Base-by-base conservation (phyloP, 2,797 vertebrate genomes). In the Periophthalmus magnuspinnatus region DNA sequence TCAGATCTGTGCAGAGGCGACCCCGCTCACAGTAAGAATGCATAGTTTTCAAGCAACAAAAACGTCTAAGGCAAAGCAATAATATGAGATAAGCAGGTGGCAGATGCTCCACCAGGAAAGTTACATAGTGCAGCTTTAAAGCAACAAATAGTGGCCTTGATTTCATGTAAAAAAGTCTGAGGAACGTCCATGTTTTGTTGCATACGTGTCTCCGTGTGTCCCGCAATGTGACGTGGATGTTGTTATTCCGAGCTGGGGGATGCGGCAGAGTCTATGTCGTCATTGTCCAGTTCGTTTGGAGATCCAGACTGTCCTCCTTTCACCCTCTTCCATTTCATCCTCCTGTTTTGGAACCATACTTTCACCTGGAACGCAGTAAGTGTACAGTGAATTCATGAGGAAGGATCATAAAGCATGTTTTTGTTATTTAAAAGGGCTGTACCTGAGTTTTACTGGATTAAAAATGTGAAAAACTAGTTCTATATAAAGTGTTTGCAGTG, bases 311-410 rank as follows among this genome's bases (percentile, higher is more conserved):
- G 96, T 57, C 96, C 96, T 1, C 97, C 95, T 86, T 98, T 99
- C 59, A 99, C 96, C 1, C 97, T 91, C 86, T 99, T 99, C 97
- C 97, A 99, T 87, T 99, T 99, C 97, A 99, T 99, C 81, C 97
- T 94, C 88, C 97, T 91, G 94, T 99, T 99, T 84, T 99, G 97
- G 80, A 99, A 99, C 97, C 97, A 99, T 6, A 99, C 97, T 88
- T 99, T 99, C 70, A 99, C 97, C 97, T 99, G 88, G 5, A 24
- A 9, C 3, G 63, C 16, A 79, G 58, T 11, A 79, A 48, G 55
- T 52, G 77, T 0, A 4, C 24, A 14, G 4, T 14, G 6, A 4
- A 14, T 59, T 9, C 22, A 28, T 78, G 55, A 21, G 22, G 7
- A 22, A 22, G 22, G 21, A 56, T 14, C 13, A 45, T 45, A 45